phyloP scores from a whole-genome alignment of 2,113 vertebrate species.

The Cyanistes caeruleus region DNA sequence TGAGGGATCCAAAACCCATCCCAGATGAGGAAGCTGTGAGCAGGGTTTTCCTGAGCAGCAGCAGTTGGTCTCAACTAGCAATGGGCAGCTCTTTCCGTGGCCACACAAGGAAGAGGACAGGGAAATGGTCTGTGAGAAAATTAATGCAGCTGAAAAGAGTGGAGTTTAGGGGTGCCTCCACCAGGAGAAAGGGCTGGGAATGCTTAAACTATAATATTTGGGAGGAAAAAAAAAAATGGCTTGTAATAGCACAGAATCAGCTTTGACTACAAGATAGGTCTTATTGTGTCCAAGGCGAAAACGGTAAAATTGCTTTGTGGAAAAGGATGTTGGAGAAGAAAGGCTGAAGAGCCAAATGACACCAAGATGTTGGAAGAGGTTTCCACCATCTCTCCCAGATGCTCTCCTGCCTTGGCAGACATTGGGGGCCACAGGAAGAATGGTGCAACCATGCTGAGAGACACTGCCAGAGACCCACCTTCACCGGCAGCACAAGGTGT shows the following conservation, averaged over 20 bases:
- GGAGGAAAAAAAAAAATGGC: rapidly evolving
- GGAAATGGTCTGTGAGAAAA: background rate
- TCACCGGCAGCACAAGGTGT: background rate
- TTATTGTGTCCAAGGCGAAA: background rate
- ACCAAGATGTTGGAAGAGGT: background rate
- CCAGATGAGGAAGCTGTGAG: background rate
- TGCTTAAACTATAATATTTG: background rate
- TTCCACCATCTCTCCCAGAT: background rate
- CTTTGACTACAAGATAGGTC: background rate
- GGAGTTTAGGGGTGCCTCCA: background rate
- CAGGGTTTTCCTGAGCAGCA: background rate
- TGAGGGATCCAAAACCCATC: background rate
- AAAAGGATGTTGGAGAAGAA: background rate
- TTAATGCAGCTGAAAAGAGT: background rate
- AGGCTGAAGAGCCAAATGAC: background rate
- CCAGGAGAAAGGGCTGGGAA: background rate
- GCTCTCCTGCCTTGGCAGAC: background rate
- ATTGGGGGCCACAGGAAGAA: rapidly evolving
- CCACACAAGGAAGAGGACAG: background rate
- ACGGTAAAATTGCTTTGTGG: background rate
- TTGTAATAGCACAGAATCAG: background rate
- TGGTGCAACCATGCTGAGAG: rapidly evolving
- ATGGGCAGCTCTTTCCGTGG: background rate
- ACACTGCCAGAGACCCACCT: background rate
- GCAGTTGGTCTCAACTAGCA: background rate